These are phyloP conservation scores for Hololepta plana DNA, from an alignment of 2,888 invertebrate genomes.

Conservation along the genomic window DNA sequence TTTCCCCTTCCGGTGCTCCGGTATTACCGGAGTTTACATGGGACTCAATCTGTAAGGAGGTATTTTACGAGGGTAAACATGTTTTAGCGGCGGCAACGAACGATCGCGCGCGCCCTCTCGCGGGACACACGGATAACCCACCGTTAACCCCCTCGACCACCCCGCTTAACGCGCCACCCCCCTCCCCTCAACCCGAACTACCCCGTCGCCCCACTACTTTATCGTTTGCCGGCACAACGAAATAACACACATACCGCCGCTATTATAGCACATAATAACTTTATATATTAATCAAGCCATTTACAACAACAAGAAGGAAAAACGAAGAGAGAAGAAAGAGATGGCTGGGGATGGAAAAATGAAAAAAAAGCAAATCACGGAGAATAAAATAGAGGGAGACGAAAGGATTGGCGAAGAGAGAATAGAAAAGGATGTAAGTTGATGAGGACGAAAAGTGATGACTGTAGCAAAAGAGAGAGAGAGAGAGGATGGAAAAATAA, in stretches of 20 bases:
- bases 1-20: conserved; percentile 19
- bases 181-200: conserved; percentile 4
- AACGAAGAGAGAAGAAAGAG: no score
- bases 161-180: conserved; percentile 3
- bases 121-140: no score
- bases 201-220: conserved; percentile 4
- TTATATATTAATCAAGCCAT: conserved; percentile 1
- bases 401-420: no score
- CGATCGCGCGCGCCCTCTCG: conserved; percentile 15
- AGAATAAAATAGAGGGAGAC: no score
- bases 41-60: conserved; percentile 29
- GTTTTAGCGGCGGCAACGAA: conserved; percentile 27
- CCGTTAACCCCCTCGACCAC: conserved; percentile 8
- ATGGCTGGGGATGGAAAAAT: no score
- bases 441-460: no score
- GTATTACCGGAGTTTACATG: conserved; percentile 27
- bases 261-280: conserved; percentile 8
- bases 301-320: no score
- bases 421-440: no score
- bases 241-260: conserved; percentile 8
- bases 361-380: no score
- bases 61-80: conserved; percentile 29
- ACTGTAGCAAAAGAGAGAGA: no score
- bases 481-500: no score
- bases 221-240: conserved; percentile 6